Evolutionary conservation across 2,113 vertebrate genomes (phyloP).

Genomic region (Chaetura pelagica): DNA sequence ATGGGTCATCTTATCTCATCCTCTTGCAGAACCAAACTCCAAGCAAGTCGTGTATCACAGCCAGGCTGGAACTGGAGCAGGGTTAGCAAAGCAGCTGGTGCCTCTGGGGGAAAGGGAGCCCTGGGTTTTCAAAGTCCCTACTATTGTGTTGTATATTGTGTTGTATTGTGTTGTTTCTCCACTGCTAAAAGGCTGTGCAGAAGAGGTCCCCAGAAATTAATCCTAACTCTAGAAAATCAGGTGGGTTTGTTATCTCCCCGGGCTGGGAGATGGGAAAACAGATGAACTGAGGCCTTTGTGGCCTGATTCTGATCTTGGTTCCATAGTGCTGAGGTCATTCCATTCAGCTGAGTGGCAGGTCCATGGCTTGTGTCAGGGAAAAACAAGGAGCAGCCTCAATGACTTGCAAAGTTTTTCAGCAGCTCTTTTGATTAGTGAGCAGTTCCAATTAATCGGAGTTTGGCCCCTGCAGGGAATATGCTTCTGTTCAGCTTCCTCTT

Average conservation of each 20-base stretch:
- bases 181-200: background rate
- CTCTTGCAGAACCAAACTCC: background rate
- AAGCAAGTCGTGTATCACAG: background rate
- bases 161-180: background rate
- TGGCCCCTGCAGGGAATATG: background rate
- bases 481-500: constrained; percentile 43
- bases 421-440: background rate
- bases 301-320: background rate
- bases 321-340: background rate
- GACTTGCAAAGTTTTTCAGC: background rate
- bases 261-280: background rate
- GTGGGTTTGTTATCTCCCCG: background rate
- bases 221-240: background rate
- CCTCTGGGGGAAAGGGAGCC: accelerated
- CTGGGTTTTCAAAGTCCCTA: background rate
- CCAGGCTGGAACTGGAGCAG: background rate
- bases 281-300: background rate
- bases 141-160: too few relatives aligned
- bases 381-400: background rate
- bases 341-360: background rate
- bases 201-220: background rate
- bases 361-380: background rate
- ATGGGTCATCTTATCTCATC: background rate
- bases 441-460: background rate
- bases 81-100: background rate